Conservation (phyloP, 2,797 vertebrate species). For the Neostethus bicornis region DNA sequence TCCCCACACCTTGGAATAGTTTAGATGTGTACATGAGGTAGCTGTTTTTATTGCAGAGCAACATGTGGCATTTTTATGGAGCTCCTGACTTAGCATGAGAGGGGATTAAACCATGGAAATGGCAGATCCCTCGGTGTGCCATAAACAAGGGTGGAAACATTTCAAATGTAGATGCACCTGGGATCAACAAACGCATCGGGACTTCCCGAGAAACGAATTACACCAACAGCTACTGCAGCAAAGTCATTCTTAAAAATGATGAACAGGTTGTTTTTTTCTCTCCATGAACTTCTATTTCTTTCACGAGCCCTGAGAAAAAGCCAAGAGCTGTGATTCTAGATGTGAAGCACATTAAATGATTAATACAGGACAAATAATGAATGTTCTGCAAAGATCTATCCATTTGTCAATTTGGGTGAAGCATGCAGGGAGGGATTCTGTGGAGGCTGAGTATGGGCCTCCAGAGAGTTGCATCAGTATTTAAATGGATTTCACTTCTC, state of each 20-base stretch:
- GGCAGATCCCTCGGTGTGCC: constrained; percentile 75
- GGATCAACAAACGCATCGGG: constrained; percentile 68
- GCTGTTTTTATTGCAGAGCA: constrained; percentile 72
- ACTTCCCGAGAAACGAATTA: constrained; percentile 45
- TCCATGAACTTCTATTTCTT: constrained; percentile 37
- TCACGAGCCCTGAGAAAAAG: constrained; percentile 40
- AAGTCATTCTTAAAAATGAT: constrained; percentile 43
- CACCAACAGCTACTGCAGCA: constrained; percentile 39
- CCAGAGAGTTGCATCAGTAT: constrained; percentile 76
- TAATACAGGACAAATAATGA: constrained; percentile 63
- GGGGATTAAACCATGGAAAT: constrained; percentile 79
- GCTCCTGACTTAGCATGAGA: constrained; percentile 70
- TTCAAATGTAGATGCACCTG: constrained; percentile 76
- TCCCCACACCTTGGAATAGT: constrained; percentile 51
- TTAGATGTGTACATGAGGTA: constrained; percentile 65
- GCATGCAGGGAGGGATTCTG: constrained; percentile 55
- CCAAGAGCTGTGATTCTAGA: constrained; percentile 33
- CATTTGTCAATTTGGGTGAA: constrained; percentile 64
- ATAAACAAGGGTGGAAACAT: constrained; percentile 79
- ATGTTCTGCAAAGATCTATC: constrained; percentile 37
- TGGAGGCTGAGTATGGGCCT: constrained; percentile 56
- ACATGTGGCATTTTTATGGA: constrained; percentile 82
- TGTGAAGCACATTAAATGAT: constrained; percentile 42
- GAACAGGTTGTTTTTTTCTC: constrained; percentile 71
- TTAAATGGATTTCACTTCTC: constrained; percentile 77